Base-by-base conservation (phyloP, 37 sponge, comb jelly and placozoan species). In the Axinella damicornis region DNA sequence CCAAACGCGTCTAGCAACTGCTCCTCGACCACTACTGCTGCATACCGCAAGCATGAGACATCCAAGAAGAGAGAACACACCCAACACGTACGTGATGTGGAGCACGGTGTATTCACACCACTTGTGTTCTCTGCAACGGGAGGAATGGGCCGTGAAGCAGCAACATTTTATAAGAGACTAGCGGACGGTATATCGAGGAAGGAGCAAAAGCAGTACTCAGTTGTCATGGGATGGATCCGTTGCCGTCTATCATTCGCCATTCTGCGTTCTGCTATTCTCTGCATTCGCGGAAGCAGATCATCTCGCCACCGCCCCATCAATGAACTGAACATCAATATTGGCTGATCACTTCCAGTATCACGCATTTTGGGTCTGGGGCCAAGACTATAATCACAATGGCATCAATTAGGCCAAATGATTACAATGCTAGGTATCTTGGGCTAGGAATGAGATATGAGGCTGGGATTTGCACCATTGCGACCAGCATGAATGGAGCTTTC, bases 1-100 rank as follows among this genome's bases (percentile, higher is more conserved):
- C 74, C 74, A 21, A 73, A 73, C 33, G 74, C 74, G 56, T 6
- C 74, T 12, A 53, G 55, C 55, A 73, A 73, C 27, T 21, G 74
- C 22, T 33, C 74, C 54, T 18, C 6, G 27, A 27, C 74, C 53
- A 40, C 33, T n/a, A 25, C 74, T 52, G 55, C 74, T 24, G 53
- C 28, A 24, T 73, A 73, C 14, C 53, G 56, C 5, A 40, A 73
- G 14, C 74, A 73, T 14, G 74, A 73, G 30, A 53, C 55, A 73
- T 9, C 18, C 5, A 73, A 73, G 74, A 73, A 52, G 33, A 5
- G 55, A 24, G 55, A 73, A 18, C 40, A 73, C 40, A 55, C 53
- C 28, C 33, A 73, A 52, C 35, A 55, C 5, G 56, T 73, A 2
- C 74, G 14, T 11, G 74, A 73, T 14, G 74, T 73, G 2, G 70